A percentile compares a stretch with the other conserved stretches of the same genome.
These are phyloP conservation scores for Drosophila setosimentum DNA, from an alignment of 2,888 invertebrate species.

Conservation along the genomic window DNA sequence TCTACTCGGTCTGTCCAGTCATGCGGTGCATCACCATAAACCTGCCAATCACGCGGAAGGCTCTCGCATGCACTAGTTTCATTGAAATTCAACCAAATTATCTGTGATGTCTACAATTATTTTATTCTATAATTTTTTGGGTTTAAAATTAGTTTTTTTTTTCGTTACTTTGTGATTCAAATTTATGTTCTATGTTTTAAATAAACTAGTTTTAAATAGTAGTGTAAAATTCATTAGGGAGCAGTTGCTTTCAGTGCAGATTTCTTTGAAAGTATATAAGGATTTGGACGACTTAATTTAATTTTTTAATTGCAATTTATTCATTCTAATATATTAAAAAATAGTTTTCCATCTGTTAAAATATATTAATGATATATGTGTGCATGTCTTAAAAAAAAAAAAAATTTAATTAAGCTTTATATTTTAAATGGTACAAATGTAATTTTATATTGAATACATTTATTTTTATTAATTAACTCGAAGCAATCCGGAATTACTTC, in stretches of 20 bases:
- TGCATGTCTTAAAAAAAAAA: too few species aligned
- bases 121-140: constrained; percentile 8
- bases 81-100: constrained; percentile 52
- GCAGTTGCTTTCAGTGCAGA: background rate
- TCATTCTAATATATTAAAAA: too few species aligned
- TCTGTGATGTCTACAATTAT: constrained; percentile 39
- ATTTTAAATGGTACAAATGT: background rate
- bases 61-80: constrained; percentile 42
- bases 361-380: too few species aligned
- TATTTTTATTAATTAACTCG: constrained; percentile 5
- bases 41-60: constrained; percentile 22
- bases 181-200: constrained; percentile 18
- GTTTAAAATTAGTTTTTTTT: constrained; percentile 5
- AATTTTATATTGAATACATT: background rate
- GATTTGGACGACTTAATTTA: background rate
- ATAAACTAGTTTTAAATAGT: background rate
- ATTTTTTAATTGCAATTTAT: background rate
- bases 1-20: constrained; percentile 30
- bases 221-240: background rate
- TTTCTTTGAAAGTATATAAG: background rate
- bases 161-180: constrained; percentile 24
- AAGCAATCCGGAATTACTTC: constrained; percentile 21
- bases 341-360: too few species aligned
- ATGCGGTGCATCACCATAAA: constrained; percentile 27
- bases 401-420: background rate